Evolutionary conservation across 2,113 vertebrate species (phyloP).

Genomic region (Symphodus melops): DNA sequence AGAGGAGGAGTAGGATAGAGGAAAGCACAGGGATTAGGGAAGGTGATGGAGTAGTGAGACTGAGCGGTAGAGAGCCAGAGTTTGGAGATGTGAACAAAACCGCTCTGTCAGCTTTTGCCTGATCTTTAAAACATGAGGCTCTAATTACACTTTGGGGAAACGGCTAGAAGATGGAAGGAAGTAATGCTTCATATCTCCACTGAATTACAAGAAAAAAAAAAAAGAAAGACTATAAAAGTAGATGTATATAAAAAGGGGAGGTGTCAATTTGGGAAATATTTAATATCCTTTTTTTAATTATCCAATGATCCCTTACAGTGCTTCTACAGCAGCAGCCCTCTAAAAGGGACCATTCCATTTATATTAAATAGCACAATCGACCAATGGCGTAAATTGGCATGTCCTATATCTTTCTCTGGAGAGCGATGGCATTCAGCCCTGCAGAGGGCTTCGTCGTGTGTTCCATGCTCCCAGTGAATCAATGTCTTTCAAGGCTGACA

Average conservation of each 20-base stretch:
- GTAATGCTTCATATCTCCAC: constrained; percentile 33
- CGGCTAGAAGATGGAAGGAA: constrained; percentile 33
- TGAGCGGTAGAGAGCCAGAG: constrained; percentile 4
- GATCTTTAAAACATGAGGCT: constrained; percentile 75
- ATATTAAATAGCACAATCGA: constrained; percentile 16
- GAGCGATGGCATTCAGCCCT: background rate
- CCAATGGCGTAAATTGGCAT: background rate
- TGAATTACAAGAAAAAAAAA: constrained; percentile 39
- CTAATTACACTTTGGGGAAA: constrained; percentile 61
- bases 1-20: background rate
- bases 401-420: constrained; percentile 9
- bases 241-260: background rate
- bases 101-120: constrained; percentile 56
- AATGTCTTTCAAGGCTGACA: constrained; percentile 39
- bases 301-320: background rate
- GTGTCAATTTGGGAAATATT: constrained; percentile 15
- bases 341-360: background rate
- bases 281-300: background rate
- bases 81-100: constrained; percentile 37
- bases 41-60: constrained; percentile 9
- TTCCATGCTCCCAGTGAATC: constrained; percentile 45
- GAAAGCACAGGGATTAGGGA: constrained; percentile 1
- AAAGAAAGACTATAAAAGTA: constrained; percentile 28
- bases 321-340: background rate
- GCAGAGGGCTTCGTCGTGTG: constrained; percentile 1